Evolutionary conservation across 1,140 invertebrate species (phyloP).

Genomic region (Camponotus floridanus): DNA sequence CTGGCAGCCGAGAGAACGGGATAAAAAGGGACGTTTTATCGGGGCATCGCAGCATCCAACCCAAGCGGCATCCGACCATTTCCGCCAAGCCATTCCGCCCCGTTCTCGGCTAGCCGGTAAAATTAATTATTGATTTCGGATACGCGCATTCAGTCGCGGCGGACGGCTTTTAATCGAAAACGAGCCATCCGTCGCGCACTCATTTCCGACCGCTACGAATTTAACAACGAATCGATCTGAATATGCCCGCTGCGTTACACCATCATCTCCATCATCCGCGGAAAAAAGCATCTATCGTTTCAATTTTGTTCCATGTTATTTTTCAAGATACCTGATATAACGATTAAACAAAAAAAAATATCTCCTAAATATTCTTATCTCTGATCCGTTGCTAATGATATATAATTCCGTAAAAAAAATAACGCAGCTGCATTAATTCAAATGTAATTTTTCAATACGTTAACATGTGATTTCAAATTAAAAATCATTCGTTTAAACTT

Average conservation of each 20-base stretch:
- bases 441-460: constrained; percentile 14
- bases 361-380: too few species aligned
- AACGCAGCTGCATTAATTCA: background rate
- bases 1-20: constrained; percentile 79
- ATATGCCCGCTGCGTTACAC: constrained; percentile 13
- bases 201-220: constrained; percentile 67
- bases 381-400: too few species aligned
- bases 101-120: constrained; percentile 68
- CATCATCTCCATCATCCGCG: constrained; percentile 23
- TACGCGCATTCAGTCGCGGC: constrained; percentile 77
- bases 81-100: constrained; percentile 68
- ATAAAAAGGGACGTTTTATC: constrained; percentile 84
- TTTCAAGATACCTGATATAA: constrained; percentile 19
- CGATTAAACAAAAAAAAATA: background rate
- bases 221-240: constrained; percentile 61
- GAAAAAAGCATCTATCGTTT: constrained; percentile 3
- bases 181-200: constrained; percentile 74
- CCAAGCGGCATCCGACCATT: constrained; percentile 69
- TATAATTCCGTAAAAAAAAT: background rate
- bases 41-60: constrained; percentile 78
- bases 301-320: constrained; percentile 18
- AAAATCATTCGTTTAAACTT: constrained; percentile 4
- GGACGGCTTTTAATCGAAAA: constrained; percentile 80
- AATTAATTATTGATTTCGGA: constrained; percentile 86
- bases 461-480: background rate